phyloP scores from a whole-genome alignment of 1,140 invertebrate species.

The Heliconius melpomene region DNA sequence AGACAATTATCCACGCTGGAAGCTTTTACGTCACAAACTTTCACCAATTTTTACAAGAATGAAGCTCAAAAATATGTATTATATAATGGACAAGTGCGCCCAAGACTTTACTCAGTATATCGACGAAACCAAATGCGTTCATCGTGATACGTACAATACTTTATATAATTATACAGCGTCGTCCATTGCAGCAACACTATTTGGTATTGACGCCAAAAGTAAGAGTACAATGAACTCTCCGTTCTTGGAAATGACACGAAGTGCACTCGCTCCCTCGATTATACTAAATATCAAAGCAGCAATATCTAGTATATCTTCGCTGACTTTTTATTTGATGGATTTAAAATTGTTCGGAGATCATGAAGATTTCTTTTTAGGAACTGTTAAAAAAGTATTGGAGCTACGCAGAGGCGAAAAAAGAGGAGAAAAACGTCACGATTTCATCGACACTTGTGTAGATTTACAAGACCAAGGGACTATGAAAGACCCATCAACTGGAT shows the following conservation, averaged over 20 bases:
- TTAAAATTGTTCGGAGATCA: conserved; percentile 47
- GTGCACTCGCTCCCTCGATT: conserved; percentile 29
- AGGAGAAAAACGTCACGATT: conserved; percentile 47
- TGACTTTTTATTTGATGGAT: conserved; percentile 41
- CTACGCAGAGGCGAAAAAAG: conserved; percentile 26
- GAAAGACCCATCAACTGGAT: conserved; percentile 43
- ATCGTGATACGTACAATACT: conserved; percentile 40
- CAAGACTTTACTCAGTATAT: conserved; percentile 49
- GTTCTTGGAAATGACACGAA: conserved; percentile 46
- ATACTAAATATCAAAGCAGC: conserved; percentile 40
- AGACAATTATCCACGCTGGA: conserved; percentile 67
- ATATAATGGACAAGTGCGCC: conserved; percentile 57
- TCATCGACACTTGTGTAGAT: conserved; percentile 50
- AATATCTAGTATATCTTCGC: conserved; percentile 34
- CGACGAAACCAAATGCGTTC: conserved; percentile 28
- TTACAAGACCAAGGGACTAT: conserved; percentile 49
- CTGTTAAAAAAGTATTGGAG: conserved; percentile 45
- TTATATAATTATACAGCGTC: conserved; percentile 48
- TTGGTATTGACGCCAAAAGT: conserved; percentile 48
- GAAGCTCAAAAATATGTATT: conserved; percentile 78
- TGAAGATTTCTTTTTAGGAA: conserved; percentile 51
- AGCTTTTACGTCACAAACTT: conserved; percentile 61
- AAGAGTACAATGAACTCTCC: conserved; percentile 51
- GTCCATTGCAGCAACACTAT: conserved; percentile 47
- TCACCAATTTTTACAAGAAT: conserved; percentile 61